Percentiles rank a stretch among this genome's conserved stretches.
Conservation (phyloP, 2,797 vertebrate genomes). For the Peromyscus eremicus region DNA sequence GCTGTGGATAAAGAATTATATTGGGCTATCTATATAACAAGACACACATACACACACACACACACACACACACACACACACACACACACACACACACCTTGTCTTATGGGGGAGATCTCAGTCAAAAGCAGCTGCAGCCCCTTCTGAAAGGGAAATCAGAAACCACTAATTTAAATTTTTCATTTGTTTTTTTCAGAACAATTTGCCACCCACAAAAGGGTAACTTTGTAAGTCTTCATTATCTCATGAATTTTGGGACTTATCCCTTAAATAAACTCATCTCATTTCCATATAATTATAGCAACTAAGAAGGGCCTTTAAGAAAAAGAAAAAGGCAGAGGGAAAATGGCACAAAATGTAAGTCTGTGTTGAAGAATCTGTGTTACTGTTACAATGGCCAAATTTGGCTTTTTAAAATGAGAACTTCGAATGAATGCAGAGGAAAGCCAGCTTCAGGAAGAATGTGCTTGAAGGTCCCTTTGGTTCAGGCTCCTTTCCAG, state of each 20-base stretch:
- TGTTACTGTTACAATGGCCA: slow-evolving; percentile 5
- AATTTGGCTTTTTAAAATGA: slow-evolving; percentile 60
- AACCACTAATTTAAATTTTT: slow-evolving; percentile 79
- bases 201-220: slow-evolving; percentile 75
- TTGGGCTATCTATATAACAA: background rate
- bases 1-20: background rate
- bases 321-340: background rate
- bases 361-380: slow-evolving; percentile 26
- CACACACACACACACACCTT: background rate
- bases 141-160: slow-evolving; percentile 73
- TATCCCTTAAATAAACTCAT: slow-evolving; percentile 75
- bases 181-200: slow-evolving; percentile 78
- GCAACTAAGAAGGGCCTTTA: slow-evolving; percentile 48
- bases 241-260: slow-evolving; percentile 77
- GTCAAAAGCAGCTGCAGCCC: slow-evolving; percentile 73
- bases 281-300: slow-evolving; percentile 80
- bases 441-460: background rate
- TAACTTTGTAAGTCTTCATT: slow-evolving; percentile 71
- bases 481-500: slow-evolving; percentile 68
- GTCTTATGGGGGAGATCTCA: slow-evolving; percentile 66
- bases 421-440: slow-evolving; percentile 63
- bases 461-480: slow-evolving; percentile 58
- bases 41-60: background rate
- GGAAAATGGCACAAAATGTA: slow-evolving; percentile 3
- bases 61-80: background rate